Evolutionary conservation across 1,140 invertebrate genomes (phyloP).

Genomic region (Danaus plexippus): DNA sequence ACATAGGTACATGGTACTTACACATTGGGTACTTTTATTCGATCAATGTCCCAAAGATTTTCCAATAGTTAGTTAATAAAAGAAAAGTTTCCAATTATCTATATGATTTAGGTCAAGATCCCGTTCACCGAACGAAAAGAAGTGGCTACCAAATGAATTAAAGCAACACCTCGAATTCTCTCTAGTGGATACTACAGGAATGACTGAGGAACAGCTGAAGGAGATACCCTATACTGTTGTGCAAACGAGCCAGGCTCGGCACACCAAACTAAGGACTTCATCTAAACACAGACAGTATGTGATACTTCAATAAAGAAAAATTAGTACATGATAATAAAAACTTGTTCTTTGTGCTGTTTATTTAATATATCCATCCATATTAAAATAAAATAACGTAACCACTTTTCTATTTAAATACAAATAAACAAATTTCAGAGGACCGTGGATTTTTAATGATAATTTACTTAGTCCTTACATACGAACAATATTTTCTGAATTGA

Average conservation of each 20-base stretch:
- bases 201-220: constrained; percentile 89
- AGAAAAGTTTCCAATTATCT: too few relatives aligned
- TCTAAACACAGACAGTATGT: constrained; percentile 67
- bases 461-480: too few relatives aligned
- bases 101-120: constrained; percentile 72
- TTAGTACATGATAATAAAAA: too few relatives aligned
- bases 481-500: too few relatives aligned
- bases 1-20: constrained; percentile 74
- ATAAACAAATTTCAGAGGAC: not conserved
- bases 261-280: constrained; percentile 71
- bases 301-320: not conserved
- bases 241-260: constrained; percentile 76
- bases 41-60: not conserved
- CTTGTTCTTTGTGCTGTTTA: not conserved
- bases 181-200: constrained; percentile 88
- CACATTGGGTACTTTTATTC: not conserved
- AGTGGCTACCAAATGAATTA: constrained; percentile 82
- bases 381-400: not conserved
- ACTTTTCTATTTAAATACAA: constrained; percentile 8
- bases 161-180: constrained; percentile 90
- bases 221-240: constrained; percentile 96
- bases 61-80: constrained; percentile 1
- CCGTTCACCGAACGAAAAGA: constrained; percentile 78
- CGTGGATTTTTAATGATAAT: too few relatives aligned
- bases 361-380: not conserved